Evolutionary conservation across 1,140 invertebrate species (phyloP).

Genomic region (Drosophila ironensis): DNA sequence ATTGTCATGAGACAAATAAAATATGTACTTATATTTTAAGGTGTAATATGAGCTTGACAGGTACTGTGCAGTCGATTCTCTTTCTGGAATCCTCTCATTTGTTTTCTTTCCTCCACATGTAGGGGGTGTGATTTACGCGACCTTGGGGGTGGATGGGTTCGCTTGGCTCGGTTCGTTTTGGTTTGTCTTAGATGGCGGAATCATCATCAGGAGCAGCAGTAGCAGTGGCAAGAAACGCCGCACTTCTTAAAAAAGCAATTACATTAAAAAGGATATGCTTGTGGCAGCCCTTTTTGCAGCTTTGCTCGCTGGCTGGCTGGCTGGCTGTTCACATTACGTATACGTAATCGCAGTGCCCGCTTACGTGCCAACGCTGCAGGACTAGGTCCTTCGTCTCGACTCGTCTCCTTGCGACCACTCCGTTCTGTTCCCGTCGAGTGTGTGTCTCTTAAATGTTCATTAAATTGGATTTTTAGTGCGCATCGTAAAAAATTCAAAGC

Average conservation of each 20-base stretch:
- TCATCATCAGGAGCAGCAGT: conserved; percentile 37
- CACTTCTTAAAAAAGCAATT: conserved; percentile 81
- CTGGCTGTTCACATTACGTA: conserved; percentile 61
- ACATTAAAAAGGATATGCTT: conserved; percentile 80
- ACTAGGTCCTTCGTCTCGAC: conserved; percentile 7
- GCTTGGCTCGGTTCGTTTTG: conserved; percentile 5
- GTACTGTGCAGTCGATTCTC: conserved; percentile 25
- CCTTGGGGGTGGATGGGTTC: conserved; percentile 14
- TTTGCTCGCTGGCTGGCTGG: conserved; percentile 15
- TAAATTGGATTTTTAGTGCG: conserved; percentile 81
- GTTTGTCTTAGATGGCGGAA: conserved; percentile 42
- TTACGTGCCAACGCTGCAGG: conserved; percentile 53
- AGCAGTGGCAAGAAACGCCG: conserved; percentile 17
- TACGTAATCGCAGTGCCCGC: conserved; percentile 69
- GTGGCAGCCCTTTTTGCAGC: conserved; percentile 65
- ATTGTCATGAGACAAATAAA: too few relatives aligned
- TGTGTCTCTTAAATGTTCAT: conserved; percentile 82
- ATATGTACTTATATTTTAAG: not conserved
- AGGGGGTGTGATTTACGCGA: conserved; percentile 35
- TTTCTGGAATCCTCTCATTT: conserved; percentile 4
- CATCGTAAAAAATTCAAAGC: conserved; percentile 81
- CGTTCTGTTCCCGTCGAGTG: conserved; percentile 29
- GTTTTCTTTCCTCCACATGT: conserved; percentile 13
- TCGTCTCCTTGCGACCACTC: conserved; percentile 3
- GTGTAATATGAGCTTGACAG: not conserved